Percentiles rank a stretch among this genome's conserved stretches.
Evolutionary conservation across 2,888 invertebrate species (phyloP).

Genomic region (Lochmaea capreae): DNA sequence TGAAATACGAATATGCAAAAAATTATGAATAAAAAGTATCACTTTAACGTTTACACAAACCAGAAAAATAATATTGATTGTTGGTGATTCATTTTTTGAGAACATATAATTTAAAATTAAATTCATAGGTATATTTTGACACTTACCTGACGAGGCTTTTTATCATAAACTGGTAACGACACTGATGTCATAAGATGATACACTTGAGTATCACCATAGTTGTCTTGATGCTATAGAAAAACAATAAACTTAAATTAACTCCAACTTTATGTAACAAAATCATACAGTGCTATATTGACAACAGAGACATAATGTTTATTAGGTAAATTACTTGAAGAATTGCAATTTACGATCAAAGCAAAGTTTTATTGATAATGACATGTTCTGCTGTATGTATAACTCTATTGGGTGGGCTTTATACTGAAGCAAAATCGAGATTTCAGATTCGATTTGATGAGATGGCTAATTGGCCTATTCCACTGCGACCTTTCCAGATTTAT

Average conservation of each 20-base stretch:
- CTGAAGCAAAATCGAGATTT: too few relatives aligned
- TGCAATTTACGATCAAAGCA: too few relatives aligned
- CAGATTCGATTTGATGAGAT: too few relatives aligned
- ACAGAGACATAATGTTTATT: neutral
- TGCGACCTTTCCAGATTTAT: too few relatives aligned
- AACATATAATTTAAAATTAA: conserved; percentile 9
- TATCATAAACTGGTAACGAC: conserved; percentile 93
- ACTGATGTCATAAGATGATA: conserved; percentile 93
- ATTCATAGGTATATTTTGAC: neutral
- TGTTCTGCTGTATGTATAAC: too few relatives aligned
- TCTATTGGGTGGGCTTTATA: too few relatives aligned
- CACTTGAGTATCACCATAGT: conserved; percentile 73
- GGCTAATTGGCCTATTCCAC: too few relatives aligned
- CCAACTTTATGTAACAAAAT: too few relatives aligned
- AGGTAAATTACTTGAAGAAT: too few relatives aligned
- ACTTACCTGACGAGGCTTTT: conserved; percentile 85
- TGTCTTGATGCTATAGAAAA: conserved; percentile 69
- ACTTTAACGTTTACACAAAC: conserved; percentile 11
- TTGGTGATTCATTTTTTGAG: neutral
- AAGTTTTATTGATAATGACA: too few relatives aligned
- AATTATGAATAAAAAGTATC: conserved; percentile 15
- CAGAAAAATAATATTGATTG: neutral
- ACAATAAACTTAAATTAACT: too few relatives aligned
- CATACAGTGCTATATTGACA: neutral
- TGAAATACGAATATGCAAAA: conserved; percentile 1